phyloP scores from a whole-genome alignment of 2,797 vertebrate genomes.

The Artibeus jamaicensis region DNA sequence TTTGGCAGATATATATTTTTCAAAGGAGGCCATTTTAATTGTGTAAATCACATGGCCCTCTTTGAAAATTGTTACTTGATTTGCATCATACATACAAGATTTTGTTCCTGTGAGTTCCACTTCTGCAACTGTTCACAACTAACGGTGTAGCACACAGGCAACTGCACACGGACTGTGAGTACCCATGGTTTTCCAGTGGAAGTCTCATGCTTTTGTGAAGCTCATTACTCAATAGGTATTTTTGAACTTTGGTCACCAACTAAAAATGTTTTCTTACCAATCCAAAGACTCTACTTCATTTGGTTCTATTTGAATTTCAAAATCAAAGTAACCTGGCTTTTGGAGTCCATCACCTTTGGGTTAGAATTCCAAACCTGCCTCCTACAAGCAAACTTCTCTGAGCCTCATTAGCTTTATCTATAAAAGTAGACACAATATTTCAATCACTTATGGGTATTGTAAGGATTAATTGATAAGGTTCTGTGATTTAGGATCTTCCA shows the following conservation, averaged over 20 bases:
- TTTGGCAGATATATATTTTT: background rate
- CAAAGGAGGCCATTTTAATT: background rate
- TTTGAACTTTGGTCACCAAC: background rate
- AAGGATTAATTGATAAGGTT: background rate
- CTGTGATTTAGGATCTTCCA: background rate
- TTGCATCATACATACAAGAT: background rate
- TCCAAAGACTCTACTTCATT: background rate
- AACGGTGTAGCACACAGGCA: background rate
- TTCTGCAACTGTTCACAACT: background rate
- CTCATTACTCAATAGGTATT: background rate
- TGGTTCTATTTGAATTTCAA: background rate
- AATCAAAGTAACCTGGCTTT: background rate
- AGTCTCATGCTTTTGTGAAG: background rate
- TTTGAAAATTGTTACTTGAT: background rate
- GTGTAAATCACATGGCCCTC: background rate
- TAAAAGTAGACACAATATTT: background rate
- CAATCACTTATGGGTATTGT: background rate
- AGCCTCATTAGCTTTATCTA: background rate
- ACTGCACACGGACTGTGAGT: background rate
- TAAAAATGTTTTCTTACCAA: background rate
- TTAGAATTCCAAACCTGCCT: background rate
- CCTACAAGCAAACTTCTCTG: background rate
- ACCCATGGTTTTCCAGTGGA: background rate
- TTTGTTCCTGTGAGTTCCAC: background rate
- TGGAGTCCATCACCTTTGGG: background rate